A percentile compares a stretch with the other conserved stretches of the same genome.
These are phyloP conservation scores for Trichogramma evanescens DNA, from an alignment of 2,888 invertebrate species.

Conservation along the genomic window DNA sequence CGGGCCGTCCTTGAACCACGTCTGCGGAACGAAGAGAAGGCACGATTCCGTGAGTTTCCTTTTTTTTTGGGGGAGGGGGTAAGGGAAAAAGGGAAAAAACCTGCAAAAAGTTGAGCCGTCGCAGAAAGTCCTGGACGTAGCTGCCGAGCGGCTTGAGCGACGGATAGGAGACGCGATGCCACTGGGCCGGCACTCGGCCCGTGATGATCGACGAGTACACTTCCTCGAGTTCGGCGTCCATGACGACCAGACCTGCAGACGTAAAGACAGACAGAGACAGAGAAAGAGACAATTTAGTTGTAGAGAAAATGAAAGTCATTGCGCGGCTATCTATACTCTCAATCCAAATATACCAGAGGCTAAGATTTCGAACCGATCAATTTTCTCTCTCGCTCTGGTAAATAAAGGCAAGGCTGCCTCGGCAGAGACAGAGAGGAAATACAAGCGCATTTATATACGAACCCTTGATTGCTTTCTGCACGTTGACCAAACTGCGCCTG, in stretches of 20 bases:
- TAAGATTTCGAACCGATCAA: not conserved
- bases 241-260: constrained; percentile 70
- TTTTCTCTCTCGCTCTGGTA: not conserved
- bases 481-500: constrained; percentile 66
- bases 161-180: constrained; percentile 84
- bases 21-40: constrained; percentile 34
- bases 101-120: constrained; percentile 77
- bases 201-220: constrained; percentile 78
- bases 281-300: not conserved
- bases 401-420: too few species aligned
- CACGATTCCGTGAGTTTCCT: too few species aligned
- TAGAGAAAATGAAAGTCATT: not conserved
- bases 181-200: constrained; percentile 75
- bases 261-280: constrained; percentile 5
- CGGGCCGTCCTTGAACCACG: constrained; percentile 77
- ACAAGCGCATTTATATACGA: too few species aligned
- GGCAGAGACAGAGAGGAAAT: too few species aligned
- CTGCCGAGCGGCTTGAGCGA: constrained; percentile 85
- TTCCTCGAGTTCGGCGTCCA: constrained; percentile 78
- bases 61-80: not conserved
- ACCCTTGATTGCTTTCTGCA: constrained; percentile 88
- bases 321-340: not conserved
- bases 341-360: not conserved
- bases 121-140: constrained; percentile 78
- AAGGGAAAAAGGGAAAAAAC: constrained; percentile 47